Evolutionary conservation across 2,113 vertebrate genomes (phyloP), one percentile per base, ranked within the genome.

Genomic region (Egretta garzetta): DNA sequence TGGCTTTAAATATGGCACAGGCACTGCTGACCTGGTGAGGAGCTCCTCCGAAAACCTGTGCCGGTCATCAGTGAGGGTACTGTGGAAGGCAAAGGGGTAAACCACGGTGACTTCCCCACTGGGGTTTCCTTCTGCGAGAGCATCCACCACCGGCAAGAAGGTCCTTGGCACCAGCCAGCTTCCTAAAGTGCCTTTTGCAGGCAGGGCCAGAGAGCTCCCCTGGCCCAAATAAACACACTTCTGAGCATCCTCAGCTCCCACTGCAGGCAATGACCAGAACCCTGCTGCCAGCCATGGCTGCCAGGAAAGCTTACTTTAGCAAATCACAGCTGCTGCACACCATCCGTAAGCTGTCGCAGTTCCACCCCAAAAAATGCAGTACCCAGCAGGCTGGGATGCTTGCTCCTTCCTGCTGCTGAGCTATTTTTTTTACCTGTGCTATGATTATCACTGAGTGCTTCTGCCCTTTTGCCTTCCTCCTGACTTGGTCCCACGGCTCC

Each of bases 291-390:
- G 41, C n/a, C 64, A 37, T 0, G 0, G 53, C 79, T 56, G n/a
- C 19, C 60, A 59, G 60, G 30, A 75, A 62, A 21, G 5, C 21
- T 77, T 32, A 3, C 23, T 71, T 64, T 3, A 41, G 39, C 30
- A 87, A 86, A 26, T 6, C 4, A 1, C 0, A 0, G 23, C 71
- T 1, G 1, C 83, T 68, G 24, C 0, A 2, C 1, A 2, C 30
- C 27, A 71, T 24, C 20, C 2, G 2, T 16, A 19, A 64, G 74
- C 66, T 49, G 11, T 5, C 2, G 0, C 32, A 49, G 35, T 37
- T 55, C 75, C 62, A 16, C 9, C 33, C 49, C 23, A 32, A 19
- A 72, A 47, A 13, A 2, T 0, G 0, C 23, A 10, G 58, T 15
- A n/a, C 49, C 14, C 74, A 53, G 41, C 52, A 70, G 49, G n/a